Evolutionary conservation across 2,113 vertebrate species (phyloP).

Genomic region (Rhynchopsitta pachyrhyncha): DNA sequence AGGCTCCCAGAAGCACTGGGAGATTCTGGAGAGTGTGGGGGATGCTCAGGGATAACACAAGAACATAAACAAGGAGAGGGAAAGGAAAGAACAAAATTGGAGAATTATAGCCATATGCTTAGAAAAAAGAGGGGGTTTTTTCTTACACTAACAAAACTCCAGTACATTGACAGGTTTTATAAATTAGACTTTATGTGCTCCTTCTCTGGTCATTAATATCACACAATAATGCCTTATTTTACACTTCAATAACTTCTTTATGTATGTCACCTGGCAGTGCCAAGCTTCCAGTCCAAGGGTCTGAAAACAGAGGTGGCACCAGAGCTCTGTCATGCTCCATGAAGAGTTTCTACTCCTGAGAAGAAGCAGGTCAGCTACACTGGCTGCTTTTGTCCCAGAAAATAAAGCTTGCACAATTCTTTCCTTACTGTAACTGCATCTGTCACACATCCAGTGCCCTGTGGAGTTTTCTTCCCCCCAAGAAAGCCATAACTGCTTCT

Average conservation of each 20-base stretch:
- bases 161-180: not conserved
- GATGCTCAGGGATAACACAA: not conserved
- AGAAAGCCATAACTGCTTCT: not conserved
- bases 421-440: slow-evolving; percentile 4
- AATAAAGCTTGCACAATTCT: slow-evolving; percentile 13
- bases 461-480: not conserved
- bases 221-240: not conserved
- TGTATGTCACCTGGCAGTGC: not conserved
- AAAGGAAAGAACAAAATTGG: not conserved
- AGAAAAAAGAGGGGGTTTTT: not conserved
- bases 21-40: not conserved
- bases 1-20: not conserved
- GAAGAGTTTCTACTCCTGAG: not conserved
- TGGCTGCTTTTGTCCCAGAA: slow-evolving; percentile 62
- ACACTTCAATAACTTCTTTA: slow-evolving; percentile 16
- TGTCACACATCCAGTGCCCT: not conserved
- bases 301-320: slow-evolving; percentile 33
- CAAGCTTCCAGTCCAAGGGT: slow-evolving; percentile 20
- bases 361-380: not conserved
- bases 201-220: not conserved
- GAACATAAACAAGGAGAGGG: not conserved
- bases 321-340: slow-evolving; percentile 44
- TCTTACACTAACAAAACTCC: not conserved
- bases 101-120: not conserved
- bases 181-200: not conserved